Evolutionary conservation across 2,797 vertebrate species (phyloP).

Genomic region (Ara ararauna): DNA sequence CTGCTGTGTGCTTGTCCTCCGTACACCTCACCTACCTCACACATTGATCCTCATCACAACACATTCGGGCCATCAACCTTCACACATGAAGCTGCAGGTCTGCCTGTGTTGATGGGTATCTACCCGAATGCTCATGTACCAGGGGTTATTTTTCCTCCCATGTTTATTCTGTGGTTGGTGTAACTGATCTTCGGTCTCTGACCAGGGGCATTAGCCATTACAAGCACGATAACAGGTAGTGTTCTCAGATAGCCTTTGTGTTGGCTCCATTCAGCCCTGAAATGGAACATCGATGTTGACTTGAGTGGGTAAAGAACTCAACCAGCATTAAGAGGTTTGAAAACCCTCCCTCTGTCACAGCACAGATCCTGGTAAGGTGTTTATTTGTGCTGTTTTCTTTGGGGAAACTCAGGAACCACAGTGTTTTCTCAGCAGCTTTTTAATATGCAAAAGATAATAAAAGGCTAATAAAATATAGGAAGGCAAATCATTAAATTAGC

Average conservation of each 20-base stretch:
- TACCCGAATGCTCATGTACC: not conserved
- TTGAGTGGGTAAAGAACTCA: not conserved
- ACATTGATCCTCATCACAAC: not conserved
- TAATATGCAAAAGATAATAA: not conserved
- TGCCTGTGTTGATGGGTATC: not conserved
- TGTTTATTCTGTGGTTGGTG: not conserved
- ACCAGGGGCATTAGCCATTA: not conserved
- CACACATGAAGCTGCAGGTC: not conserved
- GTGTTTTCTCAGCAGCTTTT: not conserved
- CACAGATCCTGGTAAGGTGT: not conserved
- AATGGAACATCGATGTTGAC: rapidly evolving
- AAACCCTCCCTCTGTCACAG: not conserved
- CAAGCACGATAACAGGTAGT: not conserved
- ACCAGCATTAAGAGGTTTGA: not conserved
- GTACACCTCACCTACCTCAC: not conserved
- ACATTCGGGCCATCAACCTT: not conserved
- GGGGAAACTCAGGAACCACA: not conserved
- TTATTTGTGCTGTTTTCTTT: not conserved
- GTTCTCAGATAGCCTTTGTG: not conserved
- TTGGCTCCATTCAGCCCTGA: not conserved
- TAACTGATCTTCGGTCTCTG: not conserved
- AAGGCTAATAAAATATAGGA: not conserved
- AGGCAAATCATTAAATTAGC: not conserved
- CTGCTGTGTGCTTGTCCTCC: not conserved
- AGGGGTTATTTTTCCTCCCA: not conserved